phyloP scores from a whole-genome alignment of 2,888 invertebrate genomes.

The Apoda limacodes region DNA sequence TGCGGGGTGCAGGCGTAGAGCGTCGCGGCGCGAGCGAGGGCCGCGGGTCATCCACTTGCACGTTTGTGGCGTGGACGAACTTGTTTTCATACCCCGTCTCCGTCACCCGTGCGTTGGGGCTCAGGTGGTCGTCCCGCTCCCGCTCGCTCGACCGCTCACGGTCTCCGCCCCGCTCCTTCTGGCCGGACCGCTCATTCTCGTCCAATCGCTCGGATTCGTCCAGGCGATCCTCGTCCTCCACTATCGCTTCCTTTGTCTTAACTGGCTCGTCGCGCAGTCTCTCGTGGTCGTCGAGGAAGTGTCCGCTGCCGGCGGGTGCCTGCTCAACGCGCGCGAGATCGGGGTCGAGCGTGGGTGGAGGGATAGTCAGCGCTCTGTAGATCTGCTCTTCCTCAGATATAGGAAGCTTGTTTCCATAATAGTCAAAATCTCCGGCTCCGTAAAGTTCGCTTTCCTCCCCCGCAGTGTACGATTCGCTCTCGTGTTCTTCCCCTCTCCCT shows the following conservation, averaged over 20 bases:
- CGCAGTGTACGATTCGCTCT: slow-evolving; percentile 8
- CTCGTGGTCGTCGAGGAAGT: slow-evolving; percentile 46
- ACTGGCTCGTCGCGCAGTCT: slow-evolving; percentile 37
- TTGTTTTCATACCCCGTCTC: slow-evolving; percentile 47
- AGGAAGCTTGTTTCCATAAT: slow-evolving; percentile 43
- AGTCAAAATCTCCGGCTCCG: slow-evolving; percentile 45
- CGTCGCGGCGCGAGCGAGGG: slow-evolving; percentile 17
- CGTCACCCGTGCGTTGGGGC: slow-evolving; percentile 41
- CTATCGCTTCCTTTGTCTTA: slow-evolving; percentile 5
- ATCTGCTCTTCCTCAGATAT: slow-evolving; percentile 48
- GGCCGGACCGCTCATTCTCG: slow-evolving; percentile 15
- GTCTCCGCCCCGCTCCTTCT: slow-evolving; percentile 25
- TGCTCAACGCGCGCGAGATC: slow-evolving; percentile 41
- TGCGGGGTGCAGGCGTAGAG: slow-evolving; percentile 14
- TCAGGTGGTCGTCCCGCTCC: slow-evolving; percentile 32
- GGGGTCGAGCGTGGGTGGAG: slow-evolving; percentile 44
- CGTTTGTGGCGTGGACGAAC: slow-evolving; percentile 43
- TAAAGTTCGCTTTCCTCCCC: slow-evolving; percentile 31
- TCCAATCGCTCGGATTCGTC: slow-evolving; percentile 22
- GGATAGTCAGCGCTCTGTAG: slow-evolving; percentile 36
- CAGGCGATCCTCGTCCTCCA: slow-evolving; percentile 24
- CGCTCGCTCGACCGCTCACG: slow-evolving; percentile 25
- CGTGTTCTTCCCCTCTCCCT: slow-evolving; percentile 10
- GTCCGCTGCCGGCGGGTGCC: slow-evolving; percentile 23
- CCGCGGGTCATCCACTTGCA: slow-evolving; percentile 41